Conservation (phyloP, 2,113 vertebrate species). For the Cepphus grylle region DNA sequence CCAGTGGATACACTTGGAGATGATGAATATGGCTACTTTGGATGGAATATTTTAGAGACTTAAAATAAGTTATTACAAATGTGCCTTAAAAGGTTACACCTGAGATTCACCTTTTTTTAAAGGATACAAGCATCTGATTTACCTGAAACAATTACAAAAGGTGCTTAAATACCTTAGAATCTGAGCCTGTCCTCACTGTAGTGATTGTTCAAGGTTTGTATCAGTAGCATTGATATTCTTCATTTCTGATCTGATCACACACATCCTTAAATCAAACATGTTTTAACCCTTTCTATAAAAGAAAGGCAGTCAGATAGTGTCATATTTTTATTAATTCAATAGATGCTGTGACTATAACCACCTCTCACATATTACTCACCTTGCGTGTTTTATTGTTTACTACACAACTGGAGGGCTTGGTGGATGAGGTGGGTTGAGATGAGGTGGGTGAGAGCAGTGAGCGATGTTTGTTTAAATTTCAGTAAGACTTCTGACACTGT, state of each 20-base stretch:
- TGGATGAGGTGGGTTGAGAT: background rate
- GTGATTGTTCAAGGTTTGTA: background rate
- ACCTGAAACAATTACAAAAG: background rate
- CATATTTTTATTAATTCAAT: background rate
- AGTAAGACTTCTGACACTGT: background rate
- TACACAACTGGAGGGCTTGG: background rate
- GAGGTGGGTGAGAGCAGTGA: background rate
- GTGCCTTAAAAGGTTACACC: background rate
- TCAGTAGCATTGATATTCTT: background rate
- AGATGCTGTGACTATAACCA: background rate
- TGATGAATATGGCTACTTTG: background rate
- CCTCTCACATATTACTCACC: background rate
- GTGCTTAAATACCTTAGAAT: background rate
- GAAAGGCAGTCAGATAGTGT: background rate
- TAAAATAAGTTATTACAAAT: background rate
- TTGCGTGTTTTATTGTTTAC: background rate
- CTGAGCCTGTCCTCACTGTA: background rate
- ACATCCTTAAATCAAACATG: background rate
- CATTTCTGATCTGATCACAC: background rate
- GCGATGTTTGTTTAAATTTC: background rate
- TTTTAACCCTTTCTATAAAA: background rate
- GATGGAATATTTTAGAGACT: background rate
- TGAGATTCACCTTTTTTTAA: background rate
- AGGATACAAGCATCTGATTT: background rate
- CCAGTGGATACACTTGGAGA: background rate